Conservation (phyloP, 2,113 vertebrate species). For the Shinisaurus crocodilurus region DNA sequence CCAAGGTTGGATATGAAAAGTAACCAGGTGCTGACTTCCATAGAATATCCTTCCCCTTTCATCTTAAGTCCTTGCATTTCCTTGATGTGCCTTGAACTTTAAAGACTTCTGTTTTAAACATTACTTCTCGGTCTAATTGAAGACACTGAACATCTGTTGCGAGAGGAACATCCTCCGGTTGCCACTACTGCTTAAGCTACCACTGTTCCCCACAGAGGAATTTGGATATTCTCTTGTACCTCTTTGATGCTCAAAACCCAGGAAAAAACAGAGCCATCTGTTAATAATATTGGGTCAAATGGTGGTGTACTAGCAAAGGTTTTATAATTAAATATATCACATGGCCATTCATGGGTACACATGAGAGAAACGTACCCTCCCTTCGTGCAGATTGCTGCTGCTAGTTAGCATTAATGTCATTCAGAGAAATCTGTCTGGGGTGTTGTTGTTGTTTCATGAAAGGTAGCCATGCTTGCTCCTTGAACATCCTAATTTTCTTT, state of each 20-base stretch:
- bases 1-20: conserved; percentile 29
- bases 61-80: conserved; percentile 47
- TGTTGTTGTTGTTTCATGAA: conserved; percentile 25
- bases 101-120: conserved; percentile 45
- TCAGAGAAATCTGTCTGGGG: conserved; percentile 2
- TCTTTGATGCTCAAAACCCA: conserved; percentile 19
- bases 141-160: conserved; percentile 49
- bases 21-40: conserved; percentile 25
- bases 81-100: conserved; percentile 62
- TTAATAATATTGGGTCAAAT: conserved; percentile 30
- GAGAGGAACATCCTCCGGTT: conserved; percentile 60
- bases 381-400: not conserved
- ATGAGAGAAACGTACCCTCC: conserved; percentile 22
- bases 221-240: conserved; percentile 33
- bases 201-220: conserved; percentile 28
- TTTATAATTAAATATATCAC: conserved; percentile 45
- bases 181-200: conserved; percentile 54
- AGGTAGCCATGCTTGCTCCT: conserved; percentile 16
- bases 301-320: conserved; percentile 8
- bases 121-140: conserved; percentile 64
- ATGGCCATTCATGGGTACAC: conserved; percentile 39
- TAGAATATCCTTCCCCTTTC: conserved; percentile 11
- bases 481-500: not conserved
- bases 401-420: conserved; percentile 27
- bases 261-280: not conserved